Base-by-base conservation (phyloP, 2,797 vertebrate species). In the Cirrhinus mrigala region DNA sequence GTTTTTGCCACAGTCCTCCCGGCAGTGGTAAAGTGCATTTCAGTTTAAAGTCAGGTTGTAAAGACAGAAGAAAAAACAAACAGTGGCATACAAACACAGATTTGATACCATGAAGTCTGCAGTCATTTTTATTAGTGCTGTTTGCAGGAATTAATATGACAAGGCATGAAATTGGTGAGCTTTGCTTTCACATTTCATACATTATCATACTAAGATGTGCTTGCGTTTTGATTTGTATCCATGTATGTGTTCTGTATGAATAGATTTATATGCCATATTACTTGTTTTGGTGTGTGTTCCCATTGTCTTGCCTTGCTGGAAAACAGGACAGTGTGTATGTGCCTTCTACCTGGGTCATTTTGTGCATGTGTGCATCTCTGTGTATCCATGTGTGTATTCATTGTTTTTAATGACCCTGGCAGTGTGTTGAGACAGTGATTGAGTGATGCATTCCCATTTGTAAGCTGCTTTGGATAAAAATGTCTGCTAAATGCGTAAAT, bases 351-450 rank as follows among this genome's bases (percentile, higher is more conserved):
- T 37, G 46, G 48, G 69, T 81, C 7, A 15, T 10, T 60, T 3
- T 58, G 29, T 76, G 33, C 33, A 37, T 37, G 33, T 24, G 33
- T 77, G 50, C 52, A n/a, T 77, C 33, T 70, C 14, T 18, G 44
- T 83, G 33, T 69, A 44, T 82, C 40, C 27, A 44, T 86, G 33
- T 66, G 58, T 29, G 44, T 76, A 56, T 81, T 44, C 16, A 4
- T 12, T 40, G 14, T 54, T 56, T 70, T 81, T 18, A 8, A 82
- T 82, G 68, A 56, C n/a, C 10, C 18, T 22, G n/a, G 71, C 52
- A 24, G n/a, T 46, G 54, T 16, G n/a, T 29, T 29, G 52, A 70
- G 52, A 33, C 20, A 71, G 7, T 81, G 15, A 81, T 40, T 37
- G 44, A 50, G 44, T 40, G 15, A 29, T 64, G 16, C 29, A 27